Percentiles rank a stretch among this genome's conserved stretches.
These are phyloP conservation scores for Troilus luridus DNA, from an alignment of 2,888 invertebrate genomes.

Conservation along the genomic window DNA sequence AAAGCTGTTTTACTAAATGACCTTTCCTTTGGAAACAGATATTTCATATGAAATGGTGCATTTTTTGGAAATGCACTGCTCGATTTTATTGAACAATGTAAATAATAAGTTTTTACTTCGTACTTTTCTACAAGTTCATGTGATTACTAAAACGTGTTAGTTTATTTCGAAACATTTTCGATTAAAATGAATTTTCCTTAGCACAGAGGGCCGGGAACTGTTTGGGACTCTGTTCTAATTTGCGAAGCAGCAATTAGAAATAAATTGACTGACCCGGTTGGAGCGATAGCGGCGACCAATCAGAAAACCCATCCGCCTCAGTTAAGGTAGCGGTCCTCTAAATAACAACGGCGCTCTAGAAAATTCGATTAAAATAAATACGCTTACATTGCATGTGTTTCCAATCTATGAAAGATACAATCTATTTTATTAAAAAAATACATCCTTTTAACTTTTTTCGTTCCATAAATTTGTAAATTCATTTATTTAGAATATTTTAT, in stretches of 20 bases:
- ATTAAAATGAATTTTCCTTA: not conserved
- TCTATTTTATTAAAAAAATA: not conserved
- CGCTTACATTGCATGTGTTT: not conserved
- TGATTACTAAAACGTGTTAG: not conserved
- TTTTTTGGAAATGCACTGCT: too few relatives aligned
- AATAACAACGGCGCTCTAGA: not conserved
- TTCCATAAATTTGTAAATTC: too few relatives aligned
- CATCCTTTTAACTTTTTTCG: too few relatives aligned
- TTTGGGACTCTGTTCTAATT: not conserved
- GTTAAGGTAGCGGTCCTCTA: not conserved
- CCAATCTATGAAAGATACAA: not conserved
- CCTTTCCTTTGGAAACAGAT: too few relatives aligned
- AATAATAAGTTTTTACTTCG: too few relatives aligned
- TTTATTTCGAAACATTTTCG: not conserved
- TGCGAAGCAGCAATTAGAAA: conserved; percentile 41
- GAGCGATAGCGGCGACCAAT: not conserved
- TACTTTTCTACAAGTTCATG: not conserved
- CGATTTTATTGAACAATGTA: too few relatives aligned
- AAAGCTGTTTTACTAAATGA: too few relatives aligned
- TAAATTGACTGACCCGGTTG: conserved; percentile 26
- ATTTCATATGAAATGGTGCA: too few relatives aligned
- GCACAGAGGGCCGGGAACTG: not conserved
- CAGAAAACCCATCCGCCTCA: conserved; percentile 32
- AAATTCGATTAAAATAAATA: not conserved
- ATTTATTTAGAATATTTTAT: too few relatives aligned